These are phyloP conservation scores for Octodonta nipae DNA, from an alignment of 2,888 invertebrate species.

Conservation along the genomic window DNA sequence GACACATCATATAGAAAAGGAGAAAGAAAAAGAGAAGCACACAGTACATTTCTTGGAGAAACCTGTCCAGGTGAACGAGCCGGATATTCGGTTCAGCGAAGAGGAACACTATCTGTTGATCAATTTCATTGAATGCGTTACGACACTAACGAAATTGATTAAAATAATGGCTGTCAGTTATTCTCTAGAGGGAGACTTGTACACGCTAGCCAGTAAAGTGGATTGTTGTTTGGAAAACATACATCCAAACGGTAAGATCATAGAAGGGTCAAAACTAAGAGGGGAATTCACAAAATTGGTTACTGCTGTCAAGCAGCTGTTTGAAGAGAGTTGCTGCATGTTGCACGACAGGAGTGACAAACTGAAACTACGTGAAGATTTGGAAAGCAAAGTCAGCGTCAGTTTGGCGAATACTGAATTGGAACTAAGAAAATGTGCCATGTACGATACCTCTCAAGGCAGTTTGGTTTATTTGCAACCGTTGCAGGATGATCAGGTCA, in stretches of 20 bases:
- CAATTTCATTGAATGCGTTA: slow-evolving; percentile 70
- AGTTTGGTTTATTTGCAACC: slow-evolving; percentile 45
- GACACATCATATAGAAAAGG: slow-evolving; percentile 12
- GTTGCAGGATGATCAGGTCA: slow-evolving; percentile 40
- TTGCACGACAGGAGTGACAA: slow-evolving; percentile 54
- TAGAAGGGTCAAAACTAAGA: slow-evolving; percentile 58
- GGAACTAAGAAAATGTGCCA: slow-evolving; percentile 55
- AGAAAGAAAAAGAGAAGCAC: slow-evolving; percentile 17
- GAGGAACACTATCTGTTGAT: slow-evolving; percentile 61
- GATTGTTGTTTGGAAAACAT: slow-evolving; percentile 56
- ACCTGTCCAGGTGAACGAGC: slow-evolving; percentile 24
- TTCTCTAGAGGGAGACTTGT: slow-evolving; percentile 59
- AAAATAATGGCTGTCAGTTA: slow-evolving; percentile 45
- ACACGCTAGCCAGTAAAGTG: slow-evolving; percentile 59
- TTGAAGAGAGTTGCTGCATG: slow-evolving; percentile 59
- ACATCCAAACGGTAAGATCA: slow-evolving; percentile 69
- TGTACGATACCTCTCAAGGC: slow-evolving; percentile 42
- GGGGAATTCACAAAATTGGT: slow-evolving; percentile 66
- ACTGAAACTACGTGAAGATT: slow-evolving; percentile 49
- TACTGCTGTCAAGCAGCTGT: slow-evolving; percentile 47
- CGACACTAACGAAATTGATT: slow-evolving; percentile 77
- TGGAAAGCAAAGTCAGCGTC: slow-evolving; percentile 54
- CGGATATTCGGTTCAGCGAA: slow-evolving; percentile 39
- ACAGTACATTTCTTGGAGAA: slow-evolving; percentile 30
- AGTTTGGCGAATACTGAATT: slow-evolving; percentile 57